Base-by-base conservation (phyloP, 1,140 invertebrate species). In the Spodoptera frugiperda region DNA sequence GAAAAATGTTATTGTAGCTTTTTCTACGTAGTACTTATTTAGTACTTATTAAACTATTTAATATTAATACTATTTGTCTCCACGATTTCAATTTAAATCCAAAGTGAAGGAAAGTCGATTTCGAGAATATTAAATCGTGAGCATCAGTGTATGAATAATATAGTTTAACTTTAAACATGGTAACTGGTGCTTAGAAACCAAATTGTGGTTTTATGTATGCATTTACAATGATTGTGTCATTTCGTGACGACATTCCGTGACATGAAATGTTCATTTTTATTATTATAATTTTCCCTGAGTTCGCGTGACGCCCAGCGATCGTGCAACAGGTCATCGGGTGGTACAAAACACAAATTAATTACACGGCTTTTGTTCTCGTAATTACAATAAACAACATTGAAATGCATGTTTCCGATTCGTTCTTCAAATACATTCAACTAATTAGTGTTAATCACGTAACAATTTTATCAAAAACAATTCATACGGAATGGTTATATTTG, bases 291-390 rank as follows among this genome's bases (percentile, higher is more conserved):
- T 33, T 21, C 53, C 68, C 51, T 15, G 44, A 49, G 30, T 49
- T 72, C 49, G 71, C 71, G 71, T 73, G 71, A 49, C 55, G 17
- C 19, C 8, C 44, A 57, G 19, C 54, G 8, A 70, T 70, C 63
- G 63, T 48, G 63, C 63, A 67, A 67, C 63, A 67, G 63, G 63
- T 67, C 63, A 65, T 48, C 39, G 39, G 25, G 55, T 12, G 25
- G 55, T 39, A 65, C 61, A 67, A 49, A 67, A 67, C 63, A 67
- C 14, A 4, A 67, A 67, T 67, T 67, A 67, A 67, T 67, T 67
- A 67, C 46, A 65, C 6, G 33, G 17, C 44, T 67, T 44, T 25
- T 67, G 63, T 67, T 67, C 14, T 49, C 21, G 63, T 67, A 48
- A 48, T 67, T 49, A 67, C 44, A 21, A 67, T 12, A 17, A 49